phyloP scores from a whole-genome alignment of 2,888 invertebrate genomes.

The Polymixis lichenea region DNA sequence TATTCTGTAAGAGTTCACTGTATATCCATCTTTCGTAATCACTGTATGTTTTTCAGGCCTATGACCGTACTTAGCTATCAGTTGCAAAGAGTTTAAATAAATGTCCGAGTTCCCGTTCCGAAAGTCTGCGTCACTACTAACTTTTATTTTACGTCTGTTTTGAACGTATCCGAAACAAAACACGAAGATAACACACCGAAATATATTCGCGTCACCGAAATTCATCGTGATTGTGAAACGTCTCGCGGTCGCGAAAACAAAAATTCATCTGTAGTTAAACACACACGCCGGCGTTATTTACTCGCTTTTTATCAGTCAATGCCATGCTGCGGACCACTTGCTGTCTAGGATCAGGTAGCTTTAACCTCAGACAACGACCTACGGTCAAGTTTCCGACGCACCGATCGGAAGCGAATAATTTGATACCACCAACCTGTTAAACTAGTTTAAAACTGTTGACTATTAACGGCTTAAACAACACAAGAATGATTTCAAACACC shows the following conservation, averaged over 20 bases:
- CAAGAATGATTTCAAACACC: slow-evolving; percentile 21
- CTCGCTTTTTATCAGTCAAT: slow-evolving; percentile 69
- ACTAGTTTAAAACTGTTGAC: slow-evolving; percentile 35
- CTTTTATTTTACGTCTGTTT: slow-evolving; percentile 60
- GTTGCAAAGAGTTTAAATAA: slow-evolving; percentile 79
- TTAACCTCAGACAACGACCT: slow-evolving; percentile 69
- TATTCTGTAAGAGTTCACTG: slow-evolving; percentile 79
- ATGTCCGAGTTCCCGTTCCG: slow-evolving; percentile 74
- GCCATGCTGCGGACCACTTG: slow-evolving; percentile 67
- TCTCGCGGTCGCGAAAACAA: slow-evolving; percentile 70
- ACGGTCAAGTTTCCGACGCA: slow-evolving; percentile 52
- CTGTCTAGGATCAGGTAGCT: slow-evolving; percentile 60
- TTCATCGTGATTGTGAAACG: slow-evolving; percentile 73
- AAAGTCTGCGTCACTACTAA: slow-evolving; percentile 52
- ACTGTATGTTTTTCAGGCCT: slow-evolving; percentile 76
- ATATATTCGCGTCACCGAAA: slow-evolving; percentile 63
- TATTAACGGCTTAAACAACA: slow-evolving; percentile 10
- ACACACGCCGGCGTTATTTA: slow-evolving; percentile 64
- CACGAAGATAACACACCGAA: slow-evolving; percentile 69
- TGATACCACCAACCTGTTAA: slow-evolving; percentile 22
- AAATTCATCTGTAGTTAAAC: slow-evolving; percentile 64
- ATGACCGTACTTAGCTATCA: slow-evolving; percentile 80
- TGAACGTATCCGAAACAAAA: slow-evolving; percentile 69
- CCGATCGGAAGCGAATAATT: slow-evolving; percentile 44
- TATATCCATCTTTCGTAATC: slow-evolving; percentile 82